Evolutionary conservation across 2,797 vertebrate species (phyloP), one percentile per base, ranked within the genome.

Genomic region (Iguana delicatissima): DNA sequence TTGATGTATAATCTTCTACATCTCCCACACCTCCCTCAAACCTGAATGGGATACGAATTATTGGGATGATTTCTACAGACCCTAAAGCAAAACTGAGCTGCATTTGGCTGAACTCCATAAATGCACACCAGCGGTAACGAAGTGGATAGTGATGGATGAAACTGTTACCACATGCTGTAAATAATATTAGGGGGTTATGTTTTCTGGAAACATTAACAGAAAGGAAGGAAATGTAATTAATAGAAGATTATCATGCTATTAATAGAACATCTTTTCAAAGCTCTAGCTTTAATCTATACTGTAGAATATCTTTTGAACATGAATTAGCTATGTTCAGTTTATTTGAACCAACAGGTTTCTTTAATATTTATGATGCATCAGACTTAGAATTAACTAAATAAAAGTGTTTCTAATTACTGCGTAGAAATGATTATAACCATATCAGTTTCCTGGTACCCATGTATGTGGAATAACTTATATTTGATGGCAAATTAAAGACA

Each of bases 191-290:
- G 42, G 22, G 82, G 22, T n/a, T 88, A 86, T 32, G n/a, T 35
- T 91, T 94, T 35, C 72, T 26, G 24, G 26, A 20, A 59, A 24
- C 89, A 85, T 80, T 92, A 89, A 91, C 72, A 89, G 77, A 72
- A 84, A 93, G 83, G 93, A 94, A 94, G 38, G 8, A 76, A 92
- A 91, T 67, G 92, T 94, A 91, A 84, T 89, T 92, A 88, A 89
- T n/a, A 93, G 64, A 26, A 90, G 86, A 94, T 94, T 90, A 69
- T 87, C 94, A 67, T 85, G 92, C 82, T 93, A 94, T 50, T 26
- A 89, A 86, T 85, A 88, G 83, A 38, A 79, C 86, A 84, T 77
- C 46, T 82, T 38, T 85, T 72, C 94, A 67, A 92, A 62, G 38
- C 38, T 64, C 5, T 3, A 14, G 29, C 67, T 91, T 90, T 90